Evolutionary conservation across 2,113 vertebrate species (phyloP).

Genomic region (Malurus melanocephalus): DNA sequence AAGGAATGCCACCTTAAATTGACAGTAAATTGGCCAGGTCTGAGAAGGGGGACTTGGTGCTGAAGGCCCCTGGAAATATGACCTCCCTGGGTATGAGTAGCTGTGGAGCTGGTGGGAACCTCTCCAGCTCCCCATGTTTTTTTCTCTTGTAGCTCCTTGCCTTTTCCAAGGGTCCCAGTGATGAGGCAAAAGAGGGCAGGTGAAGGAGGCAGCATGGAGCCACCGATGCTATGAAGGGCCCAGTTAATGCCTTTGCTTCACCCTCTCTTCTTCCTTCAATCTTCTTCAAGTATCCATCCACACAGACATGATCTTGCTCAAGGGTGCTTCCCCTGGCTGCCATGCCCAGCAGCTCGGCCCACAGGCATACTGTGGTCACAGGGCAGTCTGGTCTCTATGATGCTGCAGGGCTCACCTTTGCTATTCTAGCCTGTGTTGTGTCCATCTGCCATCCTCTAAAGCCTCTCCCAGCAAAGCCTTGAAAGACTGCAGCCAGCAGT

Average conservation of each 20-base stretch:
- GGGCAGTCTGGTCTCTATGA: neutral
- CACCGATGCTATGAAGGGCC: neutral
- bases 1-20: neutral
- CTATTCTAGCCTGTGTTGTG: neutral
- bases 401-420: neutral
- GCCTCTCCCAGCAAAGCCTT: neutral
- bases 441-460: neutral
- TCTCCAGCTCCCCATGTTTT: neutral
- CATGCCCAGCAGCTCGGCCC: neutral
- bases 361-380: accelerated
- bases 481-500: neutral
- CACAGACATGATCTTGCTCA: accelerated
- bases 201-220: neutral
- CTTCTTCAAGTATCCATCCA: neutral
- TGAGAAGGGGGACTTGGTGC: neutral
- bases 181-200: neutral
- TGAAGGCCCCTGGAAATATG: neutral
- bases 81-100: neutral
- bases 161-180: neutral
- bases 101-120: accelerated
- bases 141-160: neutral
- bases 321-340: accelerated
- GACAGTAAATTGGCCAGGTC: neutral
- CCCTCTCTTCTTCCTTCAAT: neutral
- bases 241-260: neutral